Percentiles rank a stretch among this genome's conserved stretches.
Conservation (phyloP, 2,113 vertebrate species). For the Lagopus leucura region DNA sequence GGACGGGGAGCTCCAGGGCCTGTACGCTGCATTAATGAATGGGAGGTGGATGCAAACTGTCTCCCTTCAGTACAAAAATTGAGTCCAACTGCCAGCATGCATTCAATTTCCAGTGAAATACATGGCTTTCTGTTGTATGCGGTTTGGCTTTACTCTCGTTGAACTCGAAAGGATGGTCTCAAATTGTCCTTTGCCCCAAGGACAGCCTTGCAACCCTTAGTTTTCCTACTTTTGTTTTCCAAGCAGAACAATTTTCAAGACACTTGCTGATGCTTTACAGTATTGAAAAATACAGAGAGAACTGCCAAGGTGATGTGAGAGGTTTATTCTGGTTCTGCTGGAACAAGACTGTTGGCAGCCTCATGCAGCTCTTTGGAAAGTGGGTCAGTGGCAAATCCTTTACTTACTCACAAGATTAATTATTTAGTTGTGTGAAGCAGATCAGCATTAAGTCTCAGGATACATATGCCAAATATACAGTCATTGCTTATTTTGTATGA, state of each 20-base stretch:
- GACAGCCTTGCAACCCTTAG: background rate
- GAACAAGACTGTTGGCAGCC: background rate
- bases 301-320: background rate
- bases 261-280: background rate
- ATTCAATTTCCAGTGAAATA: background rate
- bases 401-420: background rate
- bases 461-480: background rate
- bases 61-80: background rate
- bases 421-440: conserved; percentile 6
- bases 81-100: background rate
- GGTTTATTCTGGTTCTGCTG: background rate
- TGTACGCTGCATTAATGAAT: background rate
- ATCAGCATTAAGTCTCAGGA: background rate
- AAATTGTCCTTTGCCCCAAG: background rate
- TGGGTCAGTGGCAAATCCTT: background rate
- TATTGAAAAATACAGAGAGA: background rate
- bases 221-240: background rate
- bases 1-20: background rate
- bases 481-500: background rate
- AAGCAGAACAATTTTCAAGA: background rate
- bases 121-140: background rate
- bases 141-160: background rate
- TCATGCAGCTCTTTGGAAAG: background rate
- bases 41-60: background rate
- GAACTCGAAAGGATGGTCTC: background rate